Conservation (phyloP, 1,140 invertebrate genomes). For the Diabrotica virgifera region DNA sequence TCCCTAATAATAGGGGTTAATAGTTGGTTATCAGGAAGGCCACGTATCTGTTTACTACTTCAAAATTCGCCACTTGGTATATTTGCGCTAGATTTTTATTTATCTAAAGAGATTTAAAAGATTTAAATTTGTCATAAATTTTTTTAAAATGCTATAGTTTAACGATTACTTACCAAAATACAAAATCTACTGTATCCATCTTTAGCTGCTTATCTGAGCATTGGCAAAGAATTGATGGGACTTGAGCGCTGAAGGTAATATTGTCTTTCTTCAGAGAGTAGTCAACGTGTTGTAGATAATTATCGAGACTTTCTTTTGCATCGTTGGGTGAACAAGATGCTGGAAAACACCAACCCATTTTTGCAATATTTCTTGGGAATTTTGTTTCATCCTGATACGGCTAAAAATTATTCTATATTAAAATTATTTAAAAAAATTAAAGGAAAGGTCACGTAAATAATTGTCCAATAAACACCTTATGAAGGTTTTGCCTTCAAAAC, state of each 20-base stretch:
- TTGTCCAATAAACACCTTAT: too few species aligned
- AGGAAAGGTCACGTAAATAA: too few species aligned
- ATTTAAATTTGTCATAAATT: too few species aligned
- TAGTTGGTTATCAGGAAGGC: too few species aligned
- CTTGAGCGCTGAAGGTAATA: slow-evolving; percentile 46
- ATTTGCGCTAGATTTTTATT: too few species aligned
- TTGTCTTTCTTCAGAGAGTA: slow-evolving; percentile 47
- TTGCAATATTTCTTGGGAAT: slow-evolving; percentile 49
- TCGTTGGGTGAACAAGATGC: slow-evolving; percentile 50
- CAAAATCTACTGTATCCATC: slow-evolving; percentile 45
- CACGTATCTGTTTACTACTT: too few species aligned
- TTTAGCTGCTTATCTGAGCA: slow-evolving; percentile 36
- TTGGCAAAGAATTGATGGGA: slow-evolving; percentile 44
- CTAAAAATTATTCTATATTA: slow-evolving; percentile 20
- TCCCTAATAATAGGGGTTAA: too few species aligned
- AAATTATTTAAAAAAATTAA: too few species aligned
- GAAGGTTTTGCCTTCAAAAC: too few species aligned
- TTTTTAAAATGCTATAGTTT: too few species aligned
- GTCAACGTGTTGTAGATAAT: slow-evolving; percentile 48
- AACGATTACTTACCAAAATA: slow-evolving; percentile 50
- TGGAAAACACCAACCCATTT: slow-evolving; percentile 57
- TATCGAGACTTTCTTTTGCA: slow-evolving; percentile 48
- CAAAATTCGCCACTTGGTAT: too few species aligned
- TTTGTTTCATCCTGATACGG: slow-evolving; percentile 45
- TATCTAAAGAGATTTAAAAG: not conserved